These are phyloP conservation scores for Apoda limacodes DNA, from an alignment of 2,888 invertebrate genomes.

Conservation along the genomic window DNA sequence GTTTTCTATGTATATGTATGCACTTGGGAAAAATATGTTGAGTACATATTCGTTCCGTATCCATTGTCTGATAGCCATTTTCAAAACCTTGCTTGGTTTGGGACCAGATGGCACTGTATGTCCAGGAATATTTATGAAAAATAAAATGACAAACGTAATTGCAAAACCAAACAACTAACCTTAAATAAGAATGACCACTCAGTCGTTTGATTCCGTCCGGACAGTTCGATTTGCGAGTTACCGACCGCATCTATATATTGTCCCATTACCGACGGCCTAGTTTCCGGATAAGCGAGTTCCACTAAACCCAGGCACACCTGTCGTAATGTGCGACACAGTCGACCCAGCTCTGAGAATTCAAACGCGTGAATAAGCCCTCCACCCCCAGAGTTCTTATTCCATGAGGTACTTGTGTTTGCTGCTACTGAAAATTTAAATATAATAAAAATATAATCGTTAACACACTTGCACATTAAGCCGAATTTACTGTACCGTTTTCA, in stretches of 20 bases:
- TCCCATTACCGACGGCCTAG: constrained; percentile 72
- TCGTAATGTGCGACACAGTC: constrained; percentile 78
- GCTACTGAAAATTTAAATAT: no score
- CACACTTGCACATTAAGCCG: no score
- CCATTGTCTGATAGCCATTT: no score
- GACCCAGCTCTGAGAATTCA: constrained; percentile 77
- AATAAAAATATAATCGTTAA: no score
- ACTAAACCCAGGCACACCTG: constrained; percentile 88
- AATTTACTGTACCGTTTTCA: no score
- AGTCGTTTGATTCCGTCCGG: constrained; percentile 62
- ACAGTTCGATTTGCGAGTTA: constrained; percentile 22
- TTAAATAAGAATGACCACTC: constrained; percentile 86
- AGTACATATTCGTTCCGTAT: no score
- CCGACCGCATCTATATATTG: constrained; percentile 65
- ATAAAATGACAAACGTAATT: background rate
- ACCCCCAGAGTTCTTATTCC: no score
- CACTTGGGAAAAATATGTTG: no score
- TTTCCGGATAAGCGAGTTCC: constrained; percentile 87
- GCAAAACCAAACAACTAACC: constrained; percentile 42
- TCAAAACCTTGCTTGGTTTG: no score
- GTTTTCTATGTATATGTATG: no score
- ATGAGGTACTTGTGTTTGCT: no score
- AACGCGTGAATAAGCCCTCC: constrained; percentile 70
- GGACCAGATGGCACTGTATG: no score
- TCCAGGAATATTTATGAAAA: background rate